Evolutionary conservation across 2,113 vertebrate genomes (phyloP).

Genomic region (Chlorodrepanis virens): DNA sequence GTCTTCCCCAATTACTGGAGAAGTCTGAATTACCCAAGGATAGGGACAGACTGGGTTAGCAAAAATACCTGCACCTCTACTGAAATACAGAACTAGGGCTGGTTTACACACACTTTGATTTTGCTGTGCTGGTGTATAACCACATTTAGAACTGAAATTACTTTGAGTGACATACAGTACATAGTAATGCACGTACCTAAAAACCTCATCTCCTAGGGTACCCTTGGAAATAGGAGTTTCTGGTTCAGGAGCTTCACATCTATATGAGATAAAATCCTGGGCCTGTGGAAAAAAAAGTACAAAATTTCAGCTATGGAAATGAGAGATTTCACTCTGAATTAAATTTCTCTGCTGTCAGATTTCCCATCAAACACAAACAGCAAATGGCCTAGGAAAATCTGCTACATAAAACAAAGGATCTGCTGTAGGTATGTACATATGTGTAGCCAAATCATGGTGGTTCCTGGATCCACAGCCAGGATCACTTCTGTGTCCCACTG

Average conservation of each 20-base stretch:
- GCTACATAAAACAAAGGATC: fast-evolving
- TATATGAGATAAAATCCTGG: background rate
- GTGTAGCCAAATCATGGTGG: fast-evolving
- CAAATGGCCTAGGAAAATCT: background rate
- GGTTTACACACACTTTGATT: background rate
- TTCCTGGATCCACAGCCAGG: background rate
- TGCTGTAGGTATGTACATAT: fast-evolving
- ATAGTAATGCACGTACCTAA: background rate
- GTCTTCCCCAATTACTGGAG: fast-evolving
- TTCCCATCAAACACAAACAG: background rate
- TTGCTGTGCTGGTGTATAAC: background rate
- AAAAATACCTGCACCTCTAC: background rate
- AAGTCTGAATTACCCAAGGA: fast-evolving
- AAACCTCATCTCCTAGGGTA: background rate
- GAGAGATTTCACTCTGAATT: background rate
- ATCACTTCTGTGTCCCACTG: fast-evolving
- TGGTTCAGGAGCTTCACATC: background rate
- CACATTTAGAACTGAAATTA: background rate
- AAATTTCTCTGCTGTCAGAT: background rate
- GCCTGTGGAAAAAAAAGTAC: background rate
- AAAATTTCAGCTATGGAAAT: background rate
- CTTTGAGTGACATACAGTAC: fast-evolving
- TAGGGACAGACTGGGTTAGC: fast-evolving
- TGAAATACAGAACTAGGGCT: no score
- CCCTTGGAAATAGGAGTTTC: background rate